Percentiles rank a stretch among this genome's conserved stretches.
Evolutionary conservation across 2,113 vertebrate species (phyloP).

Genomic region (Kryptolebias marmoratus): DNA sequence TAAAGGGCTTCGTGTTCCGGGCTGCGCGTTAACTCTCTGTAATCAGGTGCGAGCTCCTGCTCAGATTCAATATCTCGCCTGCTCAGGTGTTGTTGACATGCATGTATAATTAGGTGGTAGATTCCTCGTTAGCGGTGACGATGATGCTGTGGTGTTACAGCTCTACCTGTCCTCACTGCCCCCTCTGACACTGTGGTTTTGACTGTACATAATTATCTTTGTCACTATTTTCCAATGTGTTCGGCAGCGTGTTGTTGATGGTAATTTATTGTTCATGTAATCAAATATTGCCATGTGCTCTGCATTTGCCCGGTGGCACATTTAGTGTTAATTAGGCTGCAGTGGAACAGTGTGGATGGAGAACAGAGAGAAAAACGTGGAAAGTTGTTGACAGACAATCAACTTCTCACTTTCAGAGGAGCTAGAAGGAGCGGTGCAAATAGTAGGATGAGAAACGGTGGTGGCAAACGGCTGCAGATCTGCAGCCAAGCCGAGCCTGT

Average conservation of each 20-base stretch:
- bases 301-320: conserved; percentile 73
- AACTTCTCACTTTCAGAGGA: conserved; percentile 75
- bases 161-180: conserved; percentile 55
- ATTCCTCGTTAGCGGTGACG: conserved; percentile 36
- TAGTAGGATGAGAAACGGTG: conserved; percentile 52
- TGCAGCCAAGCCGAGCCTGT: conserved; percentile 58
- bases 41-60: conserved; percentile 6
- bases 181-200: conserved; percentile 57
- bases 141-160: conserved; percentile 25
- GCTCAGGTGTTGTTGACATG: conserved; percentile 54
- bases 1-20: neutral
- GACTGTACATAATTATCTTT: conserved; percentile 77
- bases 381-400: conserved; percentile 84
- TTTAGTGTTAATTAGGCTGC: conserved; percentile 81
- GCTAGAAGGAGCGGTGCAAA: conserved; percentile 46
- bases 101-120: conserved; percentile 35
- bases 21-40: neutral
- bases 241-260: conserved; percentile 77
- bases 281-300: conserved; percentile 80
- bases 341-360: conserved; percentile 65
- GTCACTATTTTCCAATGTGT: conserved; percentile 57
- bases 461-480: conserved; percentile 56
- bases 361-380: conserved; percentile 51
- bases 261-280: conserved; percentile 84
- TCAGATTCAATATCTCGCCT: conserved; percentile 19